Conservation (phyloP, 2,888 invertebrate genomes). For the Hofmannophila pseudospretella region DNA sequence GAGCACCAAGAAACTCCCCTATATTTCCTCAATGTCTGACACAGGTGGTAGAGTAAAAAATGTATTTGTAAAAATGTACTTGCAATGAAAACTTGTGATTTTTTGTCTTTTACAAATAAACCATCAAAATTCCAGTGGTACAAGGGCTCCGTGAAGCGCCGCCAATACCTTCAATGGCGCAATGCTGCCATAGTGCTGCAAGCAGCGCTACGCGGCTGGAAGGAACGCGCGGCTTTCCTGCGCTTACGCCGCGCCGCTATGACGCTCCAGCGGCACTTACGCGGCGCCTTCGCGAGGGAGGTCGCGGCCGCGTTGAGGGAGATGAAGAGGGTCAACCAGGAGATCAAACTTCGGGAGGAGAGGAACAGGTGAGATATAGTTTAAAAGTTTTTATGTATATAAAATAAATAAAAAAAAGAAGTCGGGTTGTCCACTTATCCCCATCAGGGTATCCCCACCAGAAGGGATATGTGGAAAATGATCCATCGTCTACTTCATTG, state of each 20-base stretch:
- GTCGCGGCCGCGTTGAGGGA: slow-evolving; percentile 91
- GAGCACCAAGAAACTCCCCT: no score
- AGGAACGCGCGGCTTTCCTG: slow-evolving; percentile 87
- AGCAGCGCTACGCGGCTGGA: slow-evolving; percentile 92
- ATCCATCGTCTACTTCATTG: no score
- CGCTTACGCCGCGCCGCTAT: slow-evolving; percentile 89
- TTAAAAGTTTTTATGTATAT: no score
- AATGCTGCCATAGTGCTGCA: slow-evolving; percentile 86
- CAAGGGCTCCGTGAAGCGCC: slow-evolving; percentile 81
- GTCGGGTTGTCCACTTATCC: no score
- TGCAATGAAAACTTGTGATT: no score
- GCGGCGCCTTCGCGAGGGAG: slow-evolving; percentile 94
- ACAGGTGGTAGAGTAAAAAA: no score
- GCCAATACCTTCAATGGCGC: slow-evolving; percentile 81
- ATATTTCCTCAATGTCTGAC: no score
- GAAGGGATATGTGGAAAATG: no score
- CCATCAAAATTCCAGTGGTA: slow-evolving; percentile 72
- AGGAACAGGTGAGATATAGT: slow-evolving; percentile 54
- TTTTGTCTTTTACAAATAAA: no score
- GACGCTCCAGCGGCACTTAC: slow-evolving; percentile 89
- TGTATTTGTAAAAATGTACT: no score
- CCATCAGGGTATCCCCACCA: no score
- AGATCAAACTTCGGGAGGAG: slow-evolving; percentile 88
- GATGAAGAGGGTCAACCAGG: slow-evolving; percentile 91
- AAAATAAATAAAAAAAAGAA: no score